These are phyloP conservation scores for Pygmarrhopalites habei DNA, from an alignment of 1,140 invertebrate genomes.

Conservation along the genomic window DNA sequence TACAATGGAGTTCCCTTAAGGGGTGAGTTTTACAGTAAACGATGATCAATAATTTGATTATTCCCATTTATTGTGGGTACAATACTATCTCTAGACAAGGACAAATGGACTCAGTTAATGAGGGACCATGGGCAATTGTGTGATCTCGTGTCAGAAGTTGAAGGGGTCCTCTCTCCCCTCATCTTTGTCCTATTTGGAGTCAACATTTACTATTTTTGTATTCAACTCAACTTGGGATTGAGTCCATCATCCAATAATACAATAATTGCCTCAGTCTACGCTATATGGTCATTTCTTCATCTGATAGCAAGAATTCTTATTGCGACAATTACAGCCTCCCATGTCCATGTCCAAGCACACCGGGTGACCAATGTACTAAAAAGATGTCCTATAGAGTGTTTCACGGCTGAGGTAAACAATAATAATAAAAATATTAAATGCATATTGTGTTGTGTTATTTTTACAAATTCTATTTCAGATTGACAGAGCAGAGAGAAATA, in stretches of 20 bases:
- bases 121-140: constrained; percentile 15
- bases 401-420: constrained; percentile 11
- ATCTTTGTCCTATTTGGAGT: constrained; percentile 20
- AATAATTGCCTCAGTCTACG: background rate
- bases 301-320: constrained; percentile 9
- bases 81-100: constrained; percentile 11
- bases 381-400: constrained; percentile 13
- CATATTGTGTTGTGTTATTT: too few species aligned
- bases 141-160: constrained; percentile 7
- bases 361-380: constrained; percentile 10
- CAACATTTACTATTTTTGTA: constrained; percentile 27
- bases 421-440: too few species aligned
- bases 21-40: background rate
- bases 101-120: constrained; percentile 14
- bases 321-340: constrained; percentile 7
- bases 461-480: constrained; percentile 15
- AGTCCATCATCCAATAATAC: constrained; percentile 15
- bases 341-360: constrained; percentile 14
- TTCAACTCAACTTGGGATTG: constrained; percentile 22
- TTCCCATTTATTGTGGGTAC: background rate
- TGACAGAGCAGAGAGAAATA: constrained; percentile 10
- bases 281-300: constrained; percentile 18
- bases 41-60: background rate
- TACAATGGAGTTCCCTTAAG: background rate
- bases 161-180: constrained; percentile 22